Base-by-base conservation (phyloP, 2,888 invertebrate species). In the Azorinus chamasolen region DNA sequence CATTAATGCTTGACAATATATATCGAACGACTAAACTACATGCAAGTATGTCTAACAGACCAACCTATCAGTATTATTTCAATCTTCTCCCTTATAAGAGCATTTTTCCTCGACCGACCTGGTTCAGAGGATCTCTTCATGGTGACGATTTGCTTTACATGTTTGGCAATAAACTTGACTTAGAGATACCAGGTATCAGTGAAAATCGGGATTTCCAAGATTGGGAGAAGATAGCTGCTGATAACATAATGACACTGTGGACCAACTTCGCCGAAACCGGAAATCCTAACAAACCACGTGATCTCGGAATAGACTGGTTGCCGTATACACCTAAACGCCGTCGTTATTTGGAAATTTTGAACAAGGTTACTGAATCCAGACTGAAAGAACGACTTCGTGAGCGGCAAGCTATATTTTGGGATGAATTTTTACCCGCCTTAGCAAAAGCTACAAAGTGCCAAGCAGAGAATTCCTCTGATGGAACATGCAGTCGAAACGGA, bases 181-280 rank as follows among this genome's bases (percentile, higher is more conserved):
- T 41, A 1, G 1, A 22, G 1, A 24, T 57, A 10, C 32, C 32
- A 32, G 32, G 32, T 32, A 32, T 32, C 4, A 32, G 4, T 32
- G 32, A 32, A 32, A 10, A 4, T 6, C 32, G 32, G 4, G 32
- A 95, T 84, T 96, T 96, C 92, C 97, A 97, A 94, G 95, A 95
- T 1, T 96, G 96, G 87, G 98, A 98, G 93, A 95, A 96, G 27
- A 96, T 96, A 86, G 95, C 98, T 84, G 96, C 97, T 90, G 95
- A 95, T 91, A 95, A 96, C 82, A 96, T 98, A 93, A 98, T 98
- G 97, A 95, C 96, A 91, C 98, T 97, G 93, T 98, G 97, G 97
- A 96, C 97, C 0, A 98, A 98, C 93, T 98, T 98, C 92, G 98
- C 97, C 46, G 96, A 97, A 94, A 96, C 97, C 81, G 98, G 98